Percentiles rank a stretch among this genome's conserved stretches.
Conservation (phyloP, 2,113 vertebrate genomes). For the Corvus cornix region DNA sequence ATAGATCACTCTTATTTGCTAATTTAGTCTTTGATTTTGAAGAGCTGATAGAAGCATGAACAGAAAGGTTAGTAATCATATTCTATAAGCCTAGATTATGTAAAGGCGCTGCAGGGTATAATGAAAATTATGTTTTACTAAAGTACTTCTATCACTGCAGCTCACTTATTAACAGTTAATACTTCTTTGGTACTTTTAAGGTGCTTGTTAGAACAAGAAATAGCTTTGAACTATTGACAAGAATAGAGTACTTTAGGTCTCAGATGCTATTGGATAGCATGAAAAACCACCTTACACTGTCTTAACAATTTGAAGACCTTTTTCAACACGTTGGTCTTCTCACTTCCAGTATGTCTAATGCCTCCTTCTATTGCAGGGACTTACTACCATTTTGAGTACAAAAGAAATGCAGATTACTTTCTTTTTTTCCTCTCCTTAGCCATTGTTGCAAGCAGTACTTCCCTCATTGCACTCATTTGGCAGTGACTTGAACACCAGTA, state of each 20-base stretch:
- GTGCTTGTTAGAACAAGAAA: conserved; percentile 40
- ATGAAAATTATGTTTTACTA: background rate
- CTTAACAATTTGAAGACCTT: background rate
- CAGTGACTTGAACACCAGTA: conserved; percentile 62
- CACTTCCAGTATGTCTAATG: background rate
- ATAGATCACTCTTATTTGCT: conserved; percentile 20
- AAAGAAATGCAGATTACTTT: background rate
- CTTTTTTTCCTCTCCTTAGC: background rate
- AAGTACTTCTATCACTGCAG: conserved; percentile 18
- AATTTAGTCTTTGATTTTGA: conserved; percentile 16
- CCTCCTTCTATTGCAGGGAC: background rate
- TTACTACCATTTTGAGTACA: background rate
- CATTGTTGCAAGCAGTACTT: conserved; percentile 40
- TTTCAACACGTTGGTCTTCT: background rate
- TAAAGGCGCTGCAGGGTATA: background rate
- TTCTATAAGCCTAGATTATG: conserved; percentile 28
- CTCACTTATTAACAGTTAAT: conserved; percentile 37
- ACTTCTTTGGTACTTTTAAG: conserved; percentile 63
- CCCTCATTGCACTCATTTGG: conserved; percentile 48
- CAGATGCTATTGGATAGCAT: background rate
- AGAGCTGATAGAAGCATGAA: background rate
- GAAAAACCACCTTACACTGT: background rate
- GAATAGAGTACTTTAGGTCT: background rate
- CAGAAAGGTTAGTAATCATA: conserved; percentile 35
- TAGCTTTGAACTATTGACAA: background rate